A percentile compares a stretch with the other conserved stretches of the same genome.
Conservation (phyloP, 2,888 invertebrate genomes). For the Sycophila texana region DNA sequence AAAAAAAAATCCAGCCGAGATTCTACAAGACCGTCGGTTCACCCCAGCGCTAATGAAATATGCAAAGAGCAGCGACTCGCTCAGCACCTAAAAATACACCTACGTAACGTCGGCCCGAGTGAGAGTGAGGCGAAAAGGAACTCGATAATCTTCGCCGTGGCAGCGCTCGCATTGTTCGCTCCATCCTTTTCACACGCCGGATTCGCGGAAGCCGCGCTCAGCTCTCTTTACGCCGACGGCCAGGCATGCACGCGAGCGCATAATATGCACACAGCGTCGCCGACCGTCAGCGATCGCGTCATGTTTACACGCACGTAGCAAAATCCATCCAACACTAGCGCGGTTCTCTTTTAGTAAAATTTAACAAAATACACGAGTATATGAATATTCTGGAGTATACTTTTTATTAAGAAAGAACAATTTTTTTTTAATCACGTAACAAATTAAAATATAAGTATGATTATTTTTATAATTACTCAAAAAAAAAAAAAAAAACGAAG, state of each 20-base stretch:
- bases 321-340: no score
- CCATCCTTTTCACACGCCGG: slow-evolving; percentile 19
- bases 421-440: no score
- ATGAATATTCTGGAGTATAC: no score
- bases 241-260: neutral
- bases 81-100: slow-evolving; percentile 38
- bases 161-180: neutral
- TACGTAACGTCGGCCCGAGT: slow-evolving; percentile 7
- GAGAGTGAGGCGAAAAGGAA: neutral
- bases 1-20: slow-evolving; percentile 4
- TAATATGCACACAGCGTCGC: neutral
- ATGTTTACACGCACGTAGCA: no score
- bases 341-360: no score
- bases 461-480: no score
- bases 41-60: slow-evolving; percentile 12
- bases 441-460: no score
- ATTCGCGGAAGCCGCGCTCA: slow-evolving; percentile 32
- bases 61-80: slow-evolving; percentile 9
- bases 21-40: neutral
- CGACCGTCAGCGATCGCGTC: neutral
- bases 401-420: no score
- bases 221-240: neutral
- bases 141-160: neutral
- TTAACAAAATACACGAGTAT: no score
- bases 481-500: no score